phyloP scores from a whole-genome alignment of 2,888 invertebrate genomes.

The Deilephila porcellus region DNA sequence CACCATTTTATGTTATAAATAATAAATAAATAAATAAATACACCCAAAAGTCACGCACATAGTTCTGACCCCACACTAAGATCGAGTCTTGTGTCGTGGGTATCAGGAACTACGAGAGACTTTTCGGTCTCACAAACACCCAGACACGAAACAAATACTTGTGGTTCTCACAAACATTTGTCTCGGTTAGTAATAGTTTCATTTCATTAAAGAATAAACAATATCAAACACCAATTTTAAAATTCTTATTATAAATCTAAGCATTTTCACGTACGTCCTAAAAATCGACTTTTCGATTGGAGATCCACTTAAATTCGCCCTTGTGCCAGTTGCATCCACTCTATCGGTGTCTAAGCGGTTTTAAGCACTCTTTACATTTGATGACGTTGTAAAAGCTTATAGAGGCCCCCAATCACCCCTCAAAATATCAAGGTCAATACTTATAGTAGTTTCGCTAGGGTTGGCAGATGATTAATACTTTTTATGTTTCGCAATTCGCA shows the following conservation, averaged over 20 bases:
- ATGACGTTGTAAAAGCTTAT: constrained; percentile 15
- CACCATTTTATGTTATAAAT: no score
- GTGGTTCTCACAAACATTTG: no score
- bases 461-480: neutral
- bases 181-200: no score
- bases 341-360: neutral
- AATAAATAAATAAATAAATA: no score
- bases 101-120: no score
- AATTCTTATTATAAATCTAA: neutral
- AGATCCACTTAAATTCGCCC: constrained; percentile 5
- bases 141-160: no score
- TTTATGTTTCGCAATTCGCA: no score
- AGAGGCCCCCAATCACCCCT: neutral
- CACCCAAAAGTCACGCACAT: no score
- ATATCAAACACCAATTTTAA: neutral
- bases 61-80: no score
- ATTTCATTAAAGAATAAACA: neutral
- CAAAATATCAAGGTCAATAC: constrained; percentile 16
- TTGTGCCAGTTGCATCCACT: constrained; percentile 6
- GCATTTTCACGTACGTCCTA: no score
- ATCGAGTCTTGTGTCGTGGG: no score
- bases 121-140: no score
- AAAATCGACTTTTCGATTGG: neutral
- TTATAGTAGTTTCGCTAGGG: constrained; percentile 6
- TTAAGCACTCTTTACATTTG: constrained; percentile 8